A percentile compares a stretch with the other conserved stretches of the same genome.
phyloP scores from a whole-genome alignment of 2,888 invertebrate genomes.

The Parthenolecanium corni region DNA sequence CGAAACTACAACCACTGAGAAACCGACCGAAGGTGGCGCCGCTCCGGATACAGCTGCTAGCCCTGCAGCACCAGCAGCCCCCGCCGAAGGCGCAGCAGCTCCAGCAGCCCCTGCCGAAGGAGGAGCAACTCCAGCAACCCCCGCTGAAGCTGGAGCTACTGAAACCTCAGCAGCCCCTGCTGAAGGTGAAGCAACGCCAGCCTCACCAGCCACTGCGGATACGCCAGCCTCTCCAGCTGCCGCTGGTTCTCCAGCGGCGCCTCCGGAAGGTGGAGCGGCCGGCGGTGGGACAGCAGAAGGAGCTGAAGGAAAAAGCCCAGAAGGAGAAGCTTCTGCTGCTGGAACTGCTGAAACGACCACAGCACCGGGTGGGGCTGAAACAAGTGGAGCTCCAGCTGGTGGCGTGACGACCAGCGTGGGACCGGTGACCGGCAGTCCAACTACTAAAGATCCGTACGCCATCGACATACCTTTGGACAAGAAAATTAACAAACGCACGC shows the following conservation, averaged over 20 bases:
- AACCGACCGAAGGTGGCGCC: background rate
- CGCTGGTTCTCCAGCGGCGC: background rate
- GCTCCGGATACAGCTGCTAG: background rate
- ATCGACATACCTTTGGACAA: constrained; percentile 17
- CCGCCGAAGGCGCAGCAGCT: background rate
- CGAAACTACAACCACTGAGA: background rate
- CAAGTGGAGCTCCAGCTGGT: background rate
- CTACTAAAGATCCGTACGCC: constrained; percentile 4
- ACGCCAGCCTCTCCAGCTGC: background rate
- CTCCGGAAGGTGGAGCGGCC: background rate
- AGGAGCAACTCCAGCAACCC: background rate
- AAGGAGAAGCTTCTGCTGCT: background rate
- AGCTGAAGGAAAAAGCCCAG: background rate
- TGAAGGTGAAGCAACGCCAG: background rate
- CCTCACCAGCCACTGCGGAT: background rate
- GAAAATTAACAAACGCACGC: constrained; percentile 10
- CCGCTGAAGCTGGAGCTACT: background rate
- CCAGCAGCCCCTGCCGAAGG: background rate
- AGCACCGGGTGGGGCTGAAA: background rate
- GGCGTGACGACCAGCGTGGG: background rate
- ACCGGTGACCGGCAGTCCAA: background rate
- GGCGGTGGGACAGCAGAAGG: background rate
- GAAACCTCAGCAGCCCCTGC: background rate
- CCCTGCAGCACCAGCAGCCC: background rate
- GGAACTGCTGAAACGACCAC: background rate